Percentiles rank a stretch among this genome's conserved stretches.
These are phyloP conservation scores for Danionella dracula DNA, from an alignment of 2,797 vertebrate species.

Conservation along the genomic window DNA sequence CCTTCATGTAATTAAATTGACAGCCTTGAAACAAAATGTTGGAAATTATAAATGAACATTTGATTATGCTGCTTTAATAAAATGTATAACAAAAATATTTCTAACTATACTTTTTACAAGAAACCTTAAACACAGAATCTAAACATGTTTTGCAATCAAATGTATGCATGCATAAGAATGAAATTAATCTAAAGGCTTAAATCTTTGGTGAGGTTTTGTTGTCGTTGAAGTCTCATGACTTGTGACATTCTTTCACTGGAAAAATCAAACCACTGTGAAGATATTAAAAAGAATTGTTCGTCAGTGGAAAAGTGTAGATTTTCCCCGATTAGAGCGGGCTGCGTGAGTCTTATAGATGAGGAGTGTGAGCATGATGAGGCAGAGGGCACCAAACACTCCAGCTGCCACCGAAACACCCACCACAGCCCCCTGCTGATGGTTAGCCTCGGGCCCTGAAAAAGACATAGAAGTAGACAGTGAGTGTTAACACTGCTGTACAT, in stretches of 20 bases:
- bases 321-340: constrained; percentile 1
- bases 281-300: no score
- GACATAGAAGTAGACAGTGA: no score
- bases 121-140: neutral
- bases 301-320: constrained; percentile 13
- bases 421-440: neutral
- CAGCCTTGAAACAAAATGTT: no score
- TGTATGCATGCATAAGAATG: neutral
- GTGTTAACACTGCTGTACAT: no score
- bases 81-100: neutral
- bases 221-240: no score
- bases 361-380: constrained; percentile 46
- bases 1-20: no score
- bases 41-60: neutral
- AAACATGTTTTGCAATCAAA: no score
- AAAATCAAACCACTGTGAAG: no score
- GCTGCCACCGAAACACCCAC: constrained; percentile 50
- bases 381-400: constrained; percentile 46
- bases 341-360: constrained; percentile 40
- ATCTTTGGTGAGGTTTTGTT: no score
- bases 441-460: constrained; percentile 28
- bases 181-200: neutral
- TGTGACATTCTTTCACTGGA: no score
- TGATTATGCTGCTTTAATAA: neutral
- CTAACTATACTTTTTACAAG: neutral